Evolutionary conservation across 2,888 invertebrate genomes (phyloP), one percentile per base, ranked within the genome.

Genomic region (Tolmerus cingulatus): DNA sequence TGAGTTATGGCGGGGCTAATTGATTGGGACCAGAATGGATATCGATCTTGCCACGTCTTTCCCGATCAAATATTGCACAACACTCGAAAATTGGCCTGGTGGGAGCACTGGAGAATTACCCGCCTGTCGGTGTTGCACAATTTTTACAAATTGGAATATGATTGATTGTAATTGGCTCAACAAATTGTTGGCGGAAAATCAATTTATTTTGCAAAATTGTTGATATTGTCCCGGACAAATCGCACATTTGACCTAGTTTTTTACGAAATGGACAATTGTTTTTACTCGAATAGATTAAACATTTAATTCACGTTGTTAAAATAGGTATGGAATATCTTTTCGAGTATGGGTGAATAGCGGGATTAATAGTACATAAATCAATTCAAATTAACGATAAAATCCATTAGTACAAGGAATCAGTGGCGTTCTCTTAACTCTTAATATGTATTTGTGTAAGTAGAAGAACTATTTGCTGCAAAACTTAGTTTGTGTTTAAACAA

Each of bases 1-100:
- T 85, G 85, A 85, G 43, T 85, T 85, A 85, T 85, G 85, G 30
- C 74, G 46, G 27, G 27, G 16, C 23, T 74, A 85, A 85, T 85
- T 85, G 85, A 85, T 85, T 46, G 74, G 74, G 74, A n/a, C 85
- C 74, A 43, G 43, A 85, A 16, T 43, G 74, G 85, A 19, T 85
- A 85, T 85, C 74, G 74, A 85, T 85, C 74, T 43, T 85, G 8
- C 76, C 8, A 40, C 34, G 30, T 19, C 30, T 55, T 55, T 57
- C 19, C 57, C 30, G 27, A 19, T 19, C 16, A 30, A 30, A 82
- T 82, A 12, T 82, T 34, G 34, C 79, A 79, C 46, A 79, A 46
- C 23, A 27, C 27, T 27, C 79, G 19, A 46, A 43, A 79, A 79
- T 74, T 37, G 34, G 23, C 14, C 23, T 74, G 74, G 85, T 85